Evolutionary conservation across 2,113 vertebrate species (phyloP).

Genomic region (Nothobranchius furzeri): DNA sequence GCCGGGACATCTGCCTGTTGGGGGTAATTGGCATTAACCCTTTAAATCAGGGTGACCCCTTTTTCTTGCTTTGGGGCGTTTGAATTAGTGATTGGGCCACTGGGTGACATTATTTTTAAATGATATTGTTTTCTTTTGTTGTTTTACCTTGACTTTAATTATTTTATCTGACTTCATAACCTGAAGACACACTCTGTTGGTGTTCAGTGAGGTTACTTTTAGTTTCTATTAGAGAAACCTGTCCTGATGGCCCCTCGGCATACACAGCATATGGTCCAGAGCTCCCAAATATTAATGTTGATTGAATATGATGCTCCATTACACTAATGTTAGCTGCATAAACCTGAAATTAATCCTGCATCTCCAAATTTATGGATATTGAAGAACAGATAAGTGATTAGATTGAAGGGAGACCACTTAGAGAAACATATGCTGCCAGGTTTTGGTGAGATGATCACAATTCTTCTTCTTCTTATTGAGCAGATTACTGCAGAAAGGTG

Average conservation of each 20-base stretch:
- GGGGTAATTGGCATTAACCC: slow-evolving; percentile 73
- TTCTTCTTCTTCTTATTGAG: slow-evolving; percentile 14
- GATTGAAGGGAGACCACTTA: slow-evolving; percentile 61
- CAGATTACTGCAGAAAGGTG: slow-evolving; percentile 44
- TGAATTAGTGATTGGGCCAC: not conserved
- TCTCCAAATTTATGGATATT: slow-evolving; percentile 60
- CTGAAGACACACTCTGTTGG: too few relatives aligned
- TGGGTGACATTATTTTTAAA: too few relatives aligned
- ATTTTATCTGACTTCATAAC: too few relatives aligned
- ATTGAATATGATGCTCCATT: slow-evolving; percentile 68
- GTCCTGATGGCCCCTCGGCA: slow-evolving; percentile 1
- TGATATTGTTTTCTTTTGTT: too few relatives aligned
- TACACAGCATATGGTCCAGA: slow-evolving; percentile 49
- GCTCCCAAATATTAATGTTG: slow-evolving; percentile 61
- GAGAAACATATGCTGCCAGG: slow-evolving; percentile 68
- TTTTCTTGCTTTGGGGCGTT: not conserved
- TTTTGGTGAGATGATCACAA: slow-evolving; percentile 34
- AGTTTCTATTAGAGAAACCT: not conserved
- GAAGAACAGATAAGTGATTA: slow-evolving; percentile 67
- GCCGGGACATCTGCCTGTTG: slow-evolving; percentile 50
- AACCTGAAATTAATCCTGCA: slow-evolving; percentile 62
- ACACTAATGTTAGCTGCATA: slow-evolving; percentile 63
- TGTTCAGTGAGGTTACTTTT: too few relatives aligned
- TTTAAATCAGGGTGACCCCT: slow-evolving; percentile 49
- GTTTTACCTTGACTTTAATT: too few relatives aligned